These are phyloP conservation scores for Fulmarus glacialis DNA, from an alignment of 2,113 vertebrate species.

Conservation along the genomic window DNA sequence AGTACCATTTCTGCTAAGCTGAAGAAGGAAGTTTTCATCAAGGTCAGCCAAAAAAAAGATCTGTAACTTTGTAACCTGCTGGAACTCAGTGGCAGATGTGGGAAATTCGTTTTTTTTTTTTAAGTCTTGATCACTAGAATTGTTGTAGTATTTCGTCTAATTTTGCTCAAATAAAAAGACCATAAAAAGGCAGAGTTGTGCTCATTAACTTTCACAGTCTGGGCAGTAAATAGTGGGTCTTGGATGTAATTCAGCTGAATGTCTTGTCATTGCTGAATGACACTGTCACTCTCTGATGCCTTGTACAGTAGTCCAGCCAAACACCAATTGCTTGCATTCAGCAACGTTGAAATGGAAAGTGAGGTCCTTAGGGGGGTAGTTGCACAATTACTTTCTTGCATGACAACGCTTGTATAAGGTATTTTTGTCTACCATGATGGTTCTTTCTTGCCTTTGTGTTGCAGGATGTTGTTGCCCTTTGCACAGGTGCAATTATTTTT, in stretches of 20 bases:
- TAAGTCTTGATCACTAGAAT: background rate
- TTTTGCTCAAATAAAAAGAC: background rate
- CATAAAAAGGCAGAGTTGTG: background rate
- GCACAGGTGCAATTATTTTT: background rate
- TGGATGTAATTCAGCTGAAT: background rate
- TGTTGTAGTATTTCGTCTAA: background rate
- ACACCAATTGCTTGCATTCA: background rate
- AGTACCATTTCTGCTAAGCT: background rate
- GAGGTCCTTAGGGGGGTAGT: background rate
- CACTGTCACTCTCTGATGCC: background rate
- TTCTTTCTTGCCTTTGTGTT: background rate
- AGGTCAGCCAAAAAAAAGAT: background rate
- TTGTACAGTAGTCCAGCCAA: background rate
- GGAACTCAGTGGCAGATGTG: background rate
- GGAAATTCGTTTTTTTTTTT: background rate
- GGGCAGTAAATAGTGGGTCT: background rate
- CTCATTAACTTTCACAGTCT: background rate
- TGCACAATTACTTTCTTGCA: background rate
- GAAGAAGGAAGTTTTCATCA: background rate
- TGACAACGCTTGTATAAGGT: background rate
- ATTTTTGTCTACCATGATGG: background rate
- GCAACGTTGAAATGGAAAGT: background rate
- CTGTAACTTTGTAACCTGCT: background rate
- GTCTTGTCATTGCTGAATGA: background rate
- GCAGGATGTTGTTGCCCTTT: background rate